Evolutionary conservation across 2,113 vertebrate genomes (phyloP).

Genomic region (Rutilus rutilus): DNA sequence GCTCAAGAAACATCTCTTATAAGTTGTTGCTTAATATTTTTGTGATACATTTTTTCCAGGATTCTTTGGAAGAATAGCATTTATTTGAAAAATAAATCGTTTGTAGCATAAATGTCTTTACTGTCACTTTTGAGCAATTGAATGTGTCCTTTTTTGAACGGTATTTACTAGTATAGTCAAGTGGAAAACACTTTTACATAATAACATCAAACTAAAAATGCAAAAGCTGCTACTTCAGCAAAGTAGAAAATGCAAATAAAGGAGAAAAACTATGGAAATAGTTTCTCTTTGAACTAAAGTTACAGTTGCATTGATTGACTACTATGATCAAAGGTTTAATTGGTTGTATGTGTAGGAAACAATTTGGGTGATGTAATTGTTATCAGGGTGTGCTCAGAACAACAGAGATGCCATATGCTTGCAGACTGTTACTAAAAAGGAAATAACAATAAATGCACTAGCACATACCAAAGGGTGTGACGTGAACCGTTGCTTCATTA

Average conservation of each 20-base stretch:
- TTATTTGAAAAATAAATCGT: too few species aligned
- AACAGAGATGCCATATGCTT: conserved; percentile 48
- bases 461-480: conserved; percentile 27
- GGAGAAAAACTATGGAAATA: background rate
- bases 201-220: background rate
- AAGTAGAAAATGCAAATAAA: background rate
- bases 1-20: too few species aligned
- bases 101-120: too few species aligned
- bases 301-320: background rate
- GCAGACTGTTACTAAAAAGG: background rate
- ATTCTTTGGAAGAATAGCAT: too few species aligned
- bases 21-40: too few species aligned
- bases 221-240: background rate
- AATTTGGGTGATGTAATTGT: conserved; percentile 40
- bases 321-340: background rate
- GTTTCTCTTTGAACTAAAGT: conserved; percentile 12
- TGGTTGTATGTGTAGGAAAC: background rate
- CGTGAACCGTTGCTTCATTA: conserved; percentile 45
- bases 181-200: background rate
- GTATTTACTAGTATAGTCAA: background rate
- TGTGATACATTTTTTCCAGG: too few species aligned
- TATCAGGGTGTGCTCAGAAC: conserved; percentile 60
- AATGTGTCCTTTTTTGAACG: background rate
- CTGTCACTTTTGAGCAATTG: too few species aligned
- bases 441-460: conserved; percentile 30